phyloP scores from a whole-genome alignment of 2,113 vertebrate genomes.

The Thamnophis sirtalis region DNA sequence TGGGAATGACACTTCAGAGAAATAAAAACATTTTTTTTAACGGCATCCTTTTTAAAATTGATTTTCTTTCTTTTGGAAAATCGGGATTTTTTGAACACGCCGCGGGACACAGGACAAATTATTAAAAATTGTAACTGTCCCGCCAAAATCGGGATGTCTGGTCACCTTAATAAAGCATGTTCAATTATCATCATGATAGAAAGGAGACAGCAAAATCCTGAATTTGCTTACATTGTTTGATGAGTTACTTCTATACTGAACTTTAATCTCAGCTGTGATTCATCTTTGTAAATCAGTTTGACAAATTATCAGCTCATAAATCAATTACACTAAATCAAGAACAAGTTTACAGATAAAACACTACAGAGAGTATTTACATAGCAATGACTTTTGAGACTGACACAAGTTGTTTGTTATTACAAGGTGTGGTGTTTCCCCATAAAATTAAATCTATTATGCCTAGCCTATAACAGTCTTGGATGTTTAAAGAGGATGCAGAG shows the following conservation, averaged over 20 bases:
- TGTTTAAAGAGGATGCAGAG: constrained; percentile 20
- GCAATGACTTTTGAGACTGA: constrained; percentile 59
- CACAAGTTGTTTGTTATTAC: constrained; percentile 45
- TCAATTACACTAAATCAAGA: constrained; percentile 62
- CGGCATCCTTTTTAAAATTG: too few relatives aligned
- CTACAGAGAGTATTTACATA: constrained; percentile 32
- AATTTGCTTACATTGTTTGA: neutral
- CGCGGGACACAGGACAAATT: too few relatives aligned
- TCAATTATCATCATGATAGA: constrained; percentile 9
- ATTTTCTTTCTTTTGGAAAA: too few relatives aligned
- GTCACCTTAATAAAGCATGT: constrained; percentile 36
- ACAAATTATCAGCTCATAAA: constrained; percentile 61
- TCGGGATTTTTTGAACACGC: too few relatives aligned
- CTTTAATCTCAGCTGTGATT: constrained; percentile 49
- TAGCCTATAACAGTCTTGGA: constrained; percentile 44
- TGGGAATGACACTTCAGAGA: too few relatives aligned
- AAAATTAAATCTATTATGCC: constrained; percentile 49
- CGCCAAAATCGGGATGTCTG: too few relatives aligned
- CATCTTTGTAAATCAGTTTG: constrained; percentile 58
- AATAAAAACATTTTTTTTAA: too few relatives aligned
- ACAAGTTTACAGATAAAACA: constrained; percentile 43
- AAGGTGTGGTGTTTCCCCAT: constrained; percentile 41
- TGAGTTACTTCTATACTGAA: constrained; percentile 44
- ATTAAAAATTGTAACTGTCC: too few relatives aligned
- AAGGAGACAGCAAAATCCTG: constrained; percentile 25